phyloP scores from a whole-genome alignment of 1,140 invertebrate species.

The Chrysomallon squamiferum region DNA sequence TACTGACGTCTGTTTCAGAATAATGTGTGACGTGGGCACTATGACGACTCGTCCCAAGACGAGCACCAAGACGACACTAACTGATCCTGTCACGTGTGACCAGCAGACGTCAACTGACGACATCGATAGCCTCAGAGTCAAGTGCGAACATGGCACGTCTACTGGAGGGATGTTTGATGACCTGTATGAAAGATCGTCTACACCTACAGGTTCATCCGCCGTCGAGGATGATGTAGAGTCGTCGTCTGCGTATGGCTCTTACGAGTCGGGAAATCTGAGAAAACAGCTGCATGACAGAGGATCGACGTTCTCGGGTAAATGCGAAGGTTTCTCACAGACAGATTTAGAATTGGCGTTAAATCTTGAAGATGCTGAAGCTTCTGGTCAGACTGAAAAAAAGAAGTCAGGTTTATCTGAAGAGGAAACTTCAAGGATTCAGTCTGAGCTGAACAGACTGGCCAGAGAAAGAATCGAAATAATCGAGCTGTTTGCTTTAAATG shows the following conservation, averaged over 20 bases:
- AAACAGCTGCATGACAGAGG: not conserved
- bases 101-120: too few relatives aligned
- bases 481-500: conserved; percentile 44
- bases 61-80: not conserved
- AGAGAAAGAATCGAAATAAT: conserved; percentile 52
- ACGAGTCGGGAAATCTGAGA: not conserved
- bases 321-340: not conserved
- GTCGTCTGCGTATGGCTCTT: not conserved
- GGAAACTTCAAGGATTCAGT: conserved; percentile 18
- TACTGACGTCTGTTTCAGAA: not conserved
- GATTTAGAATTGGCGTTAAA: not conserved
- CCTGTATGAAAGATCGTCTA: not conserved
- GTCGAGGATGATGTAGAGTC: not conserved
- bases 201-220: not conserved
- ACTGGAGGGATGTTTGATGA: not conserved
- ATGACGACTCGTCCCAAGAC: not conserved
- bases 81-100: too few relatives aligned
- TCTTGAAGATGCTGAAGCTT: not conserved
- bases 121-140: not conserved
- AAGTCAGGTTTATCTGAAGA: not conserved
- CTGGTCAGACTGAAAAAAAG: not conserved
- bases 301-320: too few relatives aligned
- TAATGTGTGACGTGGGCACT: not conserved
- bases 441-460: conserved; percentile 48
- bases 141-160: not conserved